Base-by-base conservation (phyloP, 2,113 vertebrate genomes). In the Lonchura striata region DNA sequence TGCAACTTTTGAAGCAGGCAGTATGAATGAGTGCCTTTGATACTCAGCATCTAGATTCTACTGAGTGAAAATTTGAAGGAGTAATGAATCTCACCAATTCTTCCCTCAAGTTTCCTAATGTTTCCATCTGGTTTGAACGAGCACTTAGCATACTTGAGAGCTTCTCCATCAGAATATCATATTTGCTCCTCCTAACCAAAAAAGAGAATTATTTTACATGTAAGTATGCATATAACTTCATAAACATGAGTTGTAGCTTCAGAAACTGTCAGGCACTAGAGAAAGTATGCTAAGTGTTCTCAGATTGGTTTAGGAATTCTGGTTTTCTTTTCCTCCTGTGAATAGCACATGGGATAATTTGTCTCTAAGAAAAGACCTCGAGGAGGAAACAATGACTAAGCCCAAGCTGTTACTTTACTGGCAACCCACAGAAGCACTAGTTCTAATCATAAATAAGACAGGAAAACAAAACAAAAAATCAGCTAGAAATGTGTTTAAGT, bases 81-180 rank as follows among this genome's bases (percentile, higher is more conserved):
- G 17, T 15, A 20, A 31, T 39, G 24, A 44, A 42, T 63, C 98
- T 99, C 94, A 99, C 99, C 97, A 99, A 80, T 28, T 99, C 98
- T 10, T 99, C 97, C 87, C 98, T 97, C 82, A 99, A 88, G 65
- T 97, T 97, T 39, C 97, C 84, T 76, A 99, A 86, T 2, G 98
- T 98, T 84, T 98, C 97, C 5, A 98, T 97, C 68, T 98, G 98
- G 86, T 97, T 97, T 23, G 97, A 98, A 25, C 97, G 91, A 17
- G 97, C 94, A 66, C 97, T 98, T 60, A 99, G 98, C 37, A 98
- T 63, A 71, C 96, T 97, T 3, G 99, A 99, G 30, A 98, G 97
- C 24, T 97, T 97, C 97, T 99, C 99, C 98, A 99, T 99, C 82
- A 99, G 98, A 72, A 99, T 98, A 92, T 99, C 99, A 1, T 99